Evolutionary conservation across 2,888 invertebrate genomes (phyloP), one percentile per base, ranked within the genome.

Genomic region (Caradrina clavipalpis): DNA sequence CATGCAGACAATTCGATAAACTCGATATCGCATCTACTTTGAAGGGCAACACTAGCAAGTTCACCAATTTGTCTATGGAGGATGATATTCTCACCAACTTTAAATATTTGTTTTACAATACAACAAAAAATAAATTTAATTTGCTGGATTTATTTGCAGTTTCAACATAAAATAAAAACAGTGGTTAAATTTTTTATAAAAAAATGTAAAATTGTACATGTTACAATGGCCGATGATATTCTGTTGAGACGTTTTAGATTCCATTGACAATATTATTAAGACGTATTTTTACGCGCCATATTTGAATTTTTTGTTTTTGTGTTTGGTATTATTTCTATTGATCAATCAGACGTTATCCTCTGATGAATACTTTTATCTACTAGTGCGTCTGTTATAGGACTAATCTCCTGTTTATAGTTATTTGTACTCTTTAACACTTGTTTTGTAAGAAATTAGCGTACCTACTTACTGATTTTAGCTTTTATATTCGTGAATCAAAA

Each of bases 261-360:
- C 57, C 66, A 73, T 22, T 26, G 50, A 60, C 57, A 57, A 65
- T n/a, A n/a, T n/a, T n/a, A n/a, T 21, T 13, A 5, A 54, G 22
- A 19, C 7, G 5, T 39, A 17, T n/a, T 60, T 69, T 53, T 54
- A 54, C 68, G 88, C 88, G 88, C 83, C 76, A 72, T 86, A 78
- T 89, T 90, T 83, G 67, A 88, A 87, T 35, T 56, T 49, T 63
- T 56, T 19, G 11, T 49, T 22, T 49, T n/a, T 66, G 69, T 73
- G 19, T 11, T 45, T 2, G 17, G 17, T 45, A 13, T 56, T 60
- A 57, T 63, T 78, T 85, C 84, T 89, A 93, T 92, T 80, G 92
- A 93, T 88, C 76, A 88, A 89, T 88, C 76, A 88, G 88, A 88
- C 90, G 60, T 53, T 42, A 11, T 2, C 35, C 49, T 45, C 55